Base-by-base conservation (phyloP, 1,140 invertebrate species). In the Drosophila baimaii region DNA sequence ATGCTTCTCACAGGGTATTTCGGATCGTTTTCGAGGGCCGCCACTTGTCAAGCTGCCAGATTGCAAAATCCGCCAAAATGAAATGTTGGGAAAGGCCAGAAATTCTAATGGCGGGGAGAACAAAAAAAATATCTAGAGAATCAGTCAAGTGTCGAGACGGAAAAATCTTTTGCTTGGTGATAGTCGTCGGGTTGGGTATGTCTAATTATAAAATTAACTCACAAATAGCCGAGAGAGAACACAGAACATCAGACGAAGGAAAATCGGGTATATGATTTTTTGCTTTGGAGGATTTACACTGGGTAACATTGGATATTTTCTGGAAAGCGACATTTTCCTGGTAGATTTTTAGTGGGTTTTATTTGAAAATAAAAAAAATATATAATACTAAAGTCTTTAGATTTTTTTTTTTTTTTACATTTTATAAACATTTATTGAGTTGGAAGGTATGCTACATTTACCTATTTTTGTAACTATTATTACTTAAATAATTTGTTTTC, bases 1-100 rank as follows among this genome's bases (percentile, higher is more conserved):
- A 54, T 54, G 51, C 51, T 15, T 35, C 51, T n/a, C 46, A 84
- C 77, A 84, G 77, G 81, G 81, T 84, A 69, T 65, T 62, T 43
- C 44, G 47, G 25, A 47, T 43, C 19, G 33, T 41, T 47, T 54
- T 43, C 52, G 74, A 80, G 81, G 81, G 80, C 59, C 74, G 57
- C 57, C 81, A 56, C 70, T 86, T 85, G 82, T 81, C 82, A 82
- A 69, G 47, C 52, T 82, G 83, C 82, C 82, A 86, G 82, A 86
- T 85, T 84, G 64, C 81, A 63, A 71, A 81, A 84, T 68, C 74
- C 43, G 43, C 52, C 69, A 47, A 47, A 58, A 49, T 25, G 21
- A 71, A 71, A 70, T 79, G 79, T 85, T 85, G 78, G 57, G 78
- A 81, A 85, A 79, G 78, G 78, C 75, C 82, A 81, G 78, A 85